Base-by-base conservation (phyloP, 2,113 vertebrate genomes). In the Gracilinanus agilis region DNA sequence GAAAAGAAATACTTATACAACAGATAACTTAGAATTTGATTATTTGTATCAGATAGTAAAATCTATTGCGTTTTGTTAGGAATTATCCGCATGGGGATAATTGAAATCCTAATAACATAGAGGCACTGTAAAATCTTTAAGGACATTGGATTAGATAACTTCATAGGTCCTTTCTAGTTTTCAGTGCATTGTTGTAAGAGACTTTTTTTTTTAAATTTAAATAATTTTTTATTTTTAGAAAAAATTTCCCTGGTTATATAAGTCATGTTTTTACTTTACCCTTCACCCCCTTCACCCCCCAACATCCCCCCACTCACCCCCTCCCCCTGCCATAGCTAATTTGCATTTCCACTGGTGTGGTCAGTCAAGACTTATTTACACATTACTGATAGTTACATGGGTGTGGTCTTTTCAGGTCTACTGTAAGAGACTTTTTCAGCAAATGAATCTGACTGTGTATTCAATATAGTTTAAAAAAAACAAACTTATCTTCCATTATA, bases 1-100 rank as follows among this genome's bases (percentile, higher is more conserved):
- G 10, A 5, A 75, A 56, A 92, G 8, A 88, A 93, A 88, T 53
- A 83, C 53, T 93, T 90, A 34, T 29, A 90, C 53, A 95, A 75
- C 56, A 91, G 16, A 11, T 91, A 53, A 90, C 40, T 19, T 90
- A 55, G 83, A 19, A 23, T 9, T 16, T 55, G 6, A 93, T 96
- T 89, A 23, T 54, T 96, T 93, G 1, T 53, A 90, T 55, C 44
- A 83, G 21, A 83, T 40, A 40, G 19, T 83, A 83, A 40, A n/a
- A 83, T 40, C 1, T 83, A 23, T 83, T 34, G 19, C 40, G 23
- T 19, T 83, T 83, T 83, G n/a, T 21, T 83, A 40, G 67, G 67
- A 83, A 40, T 83, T 83, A 40, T 83, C n/a, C 40, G n/a, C n/a
- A 6, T 83, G 21, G 23, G 40, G 34, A 83, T 83, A 83, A 40